Conservation (phyloP, 2,113 vertebrate species). For the Oreochromis spilurus region DNA sequence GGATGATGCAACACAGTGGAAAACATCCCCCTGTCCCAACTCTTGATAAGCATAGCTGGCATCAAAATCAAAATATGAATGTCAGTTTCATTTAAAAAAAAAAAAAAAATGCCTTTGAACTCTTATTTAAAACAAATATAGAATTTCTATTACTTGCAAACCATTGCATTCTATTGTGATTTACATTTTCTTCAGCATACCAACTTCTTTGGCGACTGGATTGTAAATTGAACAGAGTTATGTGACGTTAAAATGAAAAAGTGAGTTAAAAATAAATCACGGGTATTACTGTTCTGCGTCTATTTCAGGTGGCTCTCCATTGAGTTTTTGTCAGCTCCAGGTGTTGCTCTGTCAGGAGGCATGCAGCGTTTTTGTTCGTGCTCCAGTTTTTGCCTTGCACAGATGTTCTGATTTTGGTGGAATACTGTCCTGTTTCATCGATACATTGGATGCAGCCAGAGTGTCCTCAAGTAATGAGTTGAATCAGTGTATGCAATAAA, state of each 20-base stretch:
- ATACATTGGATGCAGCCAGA: neutral
- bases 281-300: neutral
- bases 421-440: neutral
- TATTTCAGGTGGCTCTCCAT: neutral
- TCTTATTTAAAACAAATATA: neutral
- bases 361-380: neutral
- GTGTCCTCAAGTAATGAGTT: neutral
- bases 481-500: neutral
- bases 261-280: neutral
- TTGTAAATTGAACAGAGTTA: neutral
- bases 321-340: neutral
- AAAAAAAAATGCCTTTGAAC: neutral
- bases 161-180: neutral
- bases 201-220: neutral
- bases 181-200: neutral
- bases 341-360: neutral
- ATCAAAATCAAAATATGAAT: neutral
- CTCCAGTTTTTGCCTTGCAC: neutral
- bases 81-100: neutral
- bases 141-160: neutral
- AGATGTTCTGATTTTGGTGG: neutral
- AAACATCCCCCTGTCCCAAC: neutral
- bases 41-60: neutral
- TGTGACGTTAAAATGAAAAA: neutral
- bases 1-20: neutral